These are phyloP conservation scores for Pammene fasciana DNA, from an alignment of 2,888 invertebrate genomes.

Conservation along the genomic window DNA sequence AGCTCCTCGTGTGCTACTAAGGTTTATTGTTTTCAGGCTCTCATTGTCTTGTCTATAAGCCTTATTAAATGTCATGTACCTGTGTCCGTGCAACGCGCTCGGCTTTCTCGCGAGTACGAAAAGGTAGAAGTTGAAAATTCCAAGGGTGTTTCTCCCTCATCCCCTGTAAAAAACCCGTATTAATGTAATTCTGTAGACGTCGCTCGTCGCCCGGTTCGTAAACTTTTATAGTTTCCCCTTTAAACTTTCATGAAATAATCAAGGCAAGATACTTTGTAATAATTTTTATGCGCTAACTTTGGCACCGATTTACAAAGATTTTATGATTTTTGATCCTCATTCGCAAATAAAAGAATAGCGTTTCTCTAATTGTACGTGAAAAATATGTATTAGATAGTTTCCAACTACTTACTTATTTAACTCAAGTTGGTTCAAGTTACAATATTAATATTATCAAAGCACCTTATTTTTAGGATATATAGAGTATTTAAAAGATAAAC, in stretches of 20 bases:
- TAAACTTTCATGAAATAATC: slow-evolving; percentile 71
- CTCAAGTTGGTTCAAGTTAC: too few species aligned
- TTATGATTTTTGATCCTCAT: slow-evolving; percentile 24
- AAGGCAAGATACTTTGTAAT: slow-evolving; percentile 65
- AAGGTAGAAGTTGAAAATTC: slow-evolving; percentile 4
- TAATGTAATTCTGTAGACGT: slow-evolving; percentile 60
- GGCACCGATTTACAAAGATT: slow-evolving; percentile 47
- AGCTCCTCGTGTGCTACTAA: background rate
- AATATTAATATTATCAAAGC: too few species aligned
- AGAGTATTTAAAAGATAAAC: too few species aligned
- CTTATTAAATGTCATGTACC: background rate
- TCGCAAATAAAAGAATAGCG: slow-evolving; percentile 16
- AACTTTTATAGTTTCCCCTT: slow-evolving; percentile 73
- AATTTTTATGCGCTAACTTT: slow-evolving; percentile 68
- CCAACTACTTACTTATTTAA: too few species aligned
- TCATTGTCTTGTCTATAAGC: background rate
- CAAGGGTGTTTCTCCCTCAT: slow-evolving; percentile 9
- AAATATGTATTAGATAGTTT: too few species aligned
- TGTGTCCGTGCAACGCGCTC: background rate
- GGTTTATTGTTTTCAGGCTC: background rate
- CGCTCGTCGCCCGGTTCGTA: slow-evolving; percentile 57
- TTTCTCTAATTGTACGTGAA: too few species aligned
- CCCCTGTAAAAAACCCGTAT: slow-evolving; percentile 52
- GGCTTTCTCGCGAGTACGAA: background rate
- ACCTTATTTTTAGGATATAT: too few species aligned